phyloP scores from a whole-genome alignment of 2,888 invertebrate species.

The Athalia cordata region DNA sequence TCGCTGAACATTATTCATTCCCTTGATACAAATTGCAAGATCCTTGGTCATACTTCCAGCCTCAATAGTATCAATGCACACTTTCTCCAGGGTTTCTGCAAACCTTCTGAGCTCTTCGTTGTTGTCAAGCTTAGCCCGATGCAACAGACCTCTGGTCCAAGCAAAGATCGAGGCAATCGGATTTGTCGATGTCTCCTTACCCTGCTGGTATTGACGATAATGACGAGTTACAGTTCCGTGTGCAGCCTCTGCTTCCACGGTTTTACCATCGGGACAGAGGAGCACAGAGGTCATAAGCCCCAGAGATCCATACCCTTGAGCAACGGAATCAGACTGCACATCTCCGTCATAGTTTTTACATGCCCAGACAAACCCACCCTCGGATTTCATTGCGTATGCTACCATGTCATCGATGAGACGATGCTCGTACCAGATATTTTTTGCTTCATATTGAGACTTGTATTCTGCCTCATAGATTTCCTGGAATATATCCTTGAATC shows the following conservation, averaged over 20 bases:
- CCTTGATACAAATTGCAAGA: conserved; percentile 98
- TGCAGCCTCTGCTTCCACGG: conserved; percentile 98
- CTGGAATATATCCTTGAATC: conserved; percentile 98
- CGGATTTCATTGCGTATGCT: conserved; percentile 97
- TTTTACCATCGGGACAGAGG: conserved; percentile 97
- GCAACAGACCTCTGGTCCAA: conserved; percentile 95
- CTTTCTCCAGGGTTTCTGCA: conserved; percentile 90
- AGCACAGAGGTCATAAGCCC: conserved; percentile 99
- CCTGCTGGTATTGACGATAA: conserved; percentile 91
- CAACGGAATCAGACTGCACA: conserved; percentile 98
- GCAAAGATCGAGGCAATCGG: conserved; percentile 99
- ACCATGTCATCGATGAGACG: conserved; percentile 99
- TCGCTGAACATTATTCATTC: conserved; percentile 85
- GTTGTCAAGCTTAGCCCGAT: conserved; percentile 94
- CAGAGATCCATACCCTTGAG: conserved; percentile 96
- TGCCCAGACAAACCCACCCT: conserved; percentile 99
- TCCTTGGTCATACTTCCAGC: conserved; percentile 98
- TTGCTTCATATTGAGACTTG: conserved; percentile 87
- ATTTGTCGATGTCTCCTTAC: conserved; percentile 98
- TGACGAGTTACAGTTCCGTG: conserved; percentile 98
- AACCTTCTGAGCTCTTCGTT: conserved; percentile 87
- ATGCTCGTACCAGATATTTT: conserved; percentile 98
- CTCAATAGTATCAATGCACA: conserved; percentile 97
- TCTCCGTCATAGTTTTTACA: conserved; percentile 99
- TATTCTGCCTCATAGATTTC: conserved; percentile 94